Evolutionary conservation across 2,888 invertebrate species (phyloP), one percentile per base, ranked within the genome.

Genomic region (Aplocera efformata): DNA sequence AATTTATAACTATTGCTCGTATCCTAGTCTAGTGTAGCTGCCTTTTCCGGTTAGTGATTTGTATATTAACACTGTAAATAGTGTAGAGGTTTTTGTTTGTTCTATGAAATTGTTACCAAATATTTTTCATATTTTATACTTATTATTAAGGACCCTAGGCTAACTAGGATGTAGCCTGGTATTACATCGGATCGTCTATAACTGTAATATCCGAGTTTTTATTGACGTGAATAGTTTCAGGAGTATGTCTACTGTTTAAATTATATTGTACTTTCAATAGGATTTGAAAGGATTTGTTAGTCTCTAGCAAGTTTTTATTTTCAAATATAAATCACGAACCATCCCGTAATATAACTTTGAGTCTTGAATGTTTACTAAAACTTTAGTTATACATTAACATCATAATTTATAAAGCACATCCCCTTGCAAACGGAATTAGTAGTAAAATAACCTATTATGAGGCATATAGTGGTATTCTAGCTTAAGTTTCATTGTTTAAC

Each of bases 81-180:
- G 46, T 58, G 52, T 55, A 55, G 42, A 42, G 32, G 53, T 58
- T 40, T 58, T 57, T 58, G 50, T 50, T 55, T 51, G 60, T 61
- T 58, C 60, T 59, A 65, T 63, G 83, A 77, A 81, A 79, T 85
- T 83, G 88, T 88, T 88, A 88, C 88, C 88, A 88, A 88, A 88
- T 86, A 88, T 86, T 79, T 71, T 67, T 80, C 80, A 69, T 85
- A 85, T 84, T 85, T 52, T 55, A 52, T 52, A 48, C 50, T 47
- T 53, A 46, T 37, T 39, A 47, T 48, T 48, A 53, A 48, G 50
- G 25, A 30, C 36, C 37, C 6, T 22, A n/a, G 22, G n/a, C 22
- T 7, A 22, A 17, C 9, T 31, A 24, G 25, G 13, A 29, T 22
- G 42, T 32, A 29, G 25, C 29, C 13, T 28, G 31, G 13, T 35